Evolutionary conservation across 2,797 vertebrate genomes (phyloP).

Genomic region (Falco novaeseelandiae): DNA sequence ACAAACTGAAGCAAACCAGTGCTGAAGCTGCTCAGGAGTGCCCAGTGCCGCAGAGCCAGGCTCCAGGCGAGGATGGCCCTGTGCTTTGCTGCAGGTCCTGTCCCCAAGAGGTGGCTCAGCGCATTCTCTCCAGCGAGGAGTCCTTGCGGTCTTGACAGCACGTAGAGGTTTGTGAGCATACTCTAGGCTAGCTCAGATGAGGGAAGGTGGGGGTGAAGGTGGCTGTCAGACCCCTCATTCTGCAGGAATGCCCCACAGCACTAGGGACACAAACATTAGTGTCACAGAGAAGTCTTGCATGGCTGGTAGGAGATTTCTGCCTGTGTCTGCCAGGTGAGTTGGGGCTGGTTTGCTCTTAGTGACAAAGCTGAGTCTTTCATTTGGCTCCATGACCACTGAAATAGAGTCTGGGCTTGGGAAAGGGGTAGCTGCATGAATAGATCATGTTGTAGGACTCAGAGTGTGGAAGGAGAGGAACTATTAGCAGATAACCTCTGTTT

Average conservation of each 20-base stretch:
- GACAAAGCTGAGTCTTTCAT: neutral
- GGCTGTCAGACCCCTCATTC: neutral
- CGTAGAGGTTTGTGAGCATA: neutral
- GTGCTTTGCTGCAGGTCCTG: neutral
- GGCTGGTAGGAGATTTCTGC: neutral
- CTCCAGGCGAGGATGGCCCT: neutral
- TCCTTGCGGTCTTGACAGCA: neutral
- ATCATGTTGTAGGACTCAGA: neutral
- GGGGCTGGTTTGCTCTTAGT: neutral
- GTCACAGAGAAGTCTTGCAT: neutral
- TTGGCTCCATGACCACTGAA: neutral
- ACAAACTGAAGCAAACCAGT: neutral
- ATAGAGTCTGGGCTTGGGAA: neutral
- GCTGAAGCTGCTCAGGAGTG: neutral
- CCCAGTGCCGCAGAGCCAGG: neutral
- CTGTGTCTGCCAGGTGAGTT: neutral
- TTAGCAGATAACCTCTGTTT: neutral
- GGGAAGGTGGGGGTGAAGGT: neutral
- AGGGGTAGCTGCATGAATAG: neutral
- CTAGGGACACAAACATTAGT: fast-evolving
- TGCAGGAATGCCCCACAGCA: neutral
- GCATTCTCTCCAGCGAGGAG: neutral
- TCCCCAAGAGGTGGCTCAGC: too few relatives aligned
- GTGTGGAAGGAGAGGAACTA: neutral
- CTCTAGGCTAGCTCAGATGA: neutral